phyloP scores from a whole-genome alignment of 2,888 invertebrate genomes.

The Philopedon plagiatum region DNA sequence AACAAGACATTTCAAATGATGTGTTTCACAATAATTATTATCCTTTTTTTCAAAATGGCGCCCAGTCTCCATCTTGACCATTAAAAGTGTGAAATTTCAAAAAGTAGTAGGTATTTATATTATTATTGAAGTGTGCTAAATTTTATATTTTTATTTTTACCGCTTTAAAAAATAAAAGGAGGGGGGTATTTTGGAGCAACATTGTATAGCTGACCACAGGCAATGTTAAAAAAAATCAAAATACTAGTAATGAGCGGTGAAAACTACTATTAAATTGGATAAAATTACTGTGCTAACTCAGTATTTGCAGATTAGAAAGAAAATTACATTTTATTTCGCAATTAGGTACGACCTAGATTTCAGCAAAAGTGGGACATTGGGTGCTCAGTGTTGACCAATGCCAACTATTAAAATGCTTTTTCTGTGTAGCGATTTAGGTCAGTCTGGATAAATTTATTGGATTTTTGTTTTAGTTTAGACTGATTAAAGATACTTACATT shows the following conservation, averaged over 20 bases:
- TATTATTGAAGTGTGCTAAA: not conserved
- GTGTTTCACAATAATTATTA: too few relatives aligned
- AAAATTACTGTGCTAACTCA: too few relatives aligned
- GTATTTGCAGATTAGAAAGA: not conserved
- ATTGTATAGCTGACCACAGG: too few relatives aligned
- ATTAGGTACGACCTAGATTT: slow-evolving; percentile 18
- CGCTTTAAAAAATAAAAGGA: too few relatives aligned
- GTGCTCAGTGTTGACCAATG: slow-evolving; percentile 15
- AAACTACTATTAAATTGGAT: too few relatives aligned
- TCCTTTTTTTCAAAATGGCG: too few relatives aligned
- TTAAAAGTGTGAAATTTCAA: not conserved
- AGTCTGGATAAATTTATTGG: slow-evolving; percentile 1
- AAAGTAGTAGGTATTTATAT: not conserved
- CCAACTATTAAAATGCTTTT: slow-evolving; percentile 14
- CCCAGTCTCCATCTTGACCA: too few relatives aligned
- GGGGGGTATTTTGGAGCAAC: too few relatives aligned
- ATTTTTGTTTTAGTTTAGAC: not conserved
- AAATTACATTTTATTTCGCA: slow-evolving; percentile 1
- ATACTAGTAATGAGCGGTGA: too few relatives aligned
- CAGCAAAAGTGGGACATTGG: not conserved
- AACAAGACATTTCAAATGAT: too few relatives aligned
- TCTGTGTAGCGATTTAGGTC: slow-evolving; percentile 5
- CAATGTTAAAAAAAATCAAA: too few relatives aligned
- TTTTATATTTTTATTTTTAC: too few relatives aligned
- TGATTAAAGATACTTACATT: not conserved